Conservation (phyloP, 1,140 invertebrate species). For the Phenacoccus solenopsis region DNA sequence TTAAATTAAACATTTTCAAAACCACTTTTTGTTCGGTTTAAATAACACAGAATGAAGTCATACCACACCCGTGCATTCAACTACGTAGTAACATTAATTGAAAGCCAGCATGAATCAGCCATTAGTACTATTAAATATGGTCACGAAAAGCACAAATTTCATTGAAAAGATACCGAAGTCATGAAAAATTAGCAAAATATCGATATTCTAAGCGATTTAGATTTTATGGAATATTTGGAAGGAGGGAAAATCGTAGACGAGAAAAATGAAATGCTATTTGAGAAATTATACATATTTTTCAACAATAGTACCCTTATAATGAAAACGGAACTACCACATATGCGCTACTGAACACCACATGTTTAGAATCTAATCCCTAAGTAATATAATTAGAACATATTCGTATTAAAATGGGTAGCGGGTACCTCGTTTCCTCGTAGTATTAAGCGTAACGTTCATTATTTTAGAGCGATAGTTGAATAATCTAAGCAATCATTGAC, state of each 20-base stretch:
- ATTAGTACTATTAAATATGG: not conserved
- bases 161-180: too few species aligned
- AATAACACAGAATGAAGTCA: not conserved
- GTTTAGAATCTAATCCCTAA: not conserved
- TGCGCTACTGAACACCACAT: not conserved
- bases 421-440: not conserved
- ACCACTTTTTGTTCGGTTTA: not conserved
- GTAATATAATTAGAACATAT: not conserved
- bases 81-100: not conserved
- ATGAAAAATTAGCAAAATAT: too few species aligned
- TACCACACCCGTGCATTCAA: not conserved
- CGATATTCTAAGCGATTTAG: too few species aligned
- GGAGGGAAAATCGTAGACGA: too few species aligned
- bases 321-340: too few species aligned
- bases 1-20: not conserved
- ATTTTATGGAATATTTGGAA: too few species aligned
- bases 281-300: too few species aligned
- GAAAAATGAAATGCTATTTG: too few species aligned
- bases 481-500: not conserved
- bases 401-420: not conserved
- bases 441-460: not conserved
- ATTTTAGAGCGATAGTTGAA: not conserved
- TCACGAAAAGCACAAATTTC: too few species aligned
- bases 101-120: constrained; percentile 1
- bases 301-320: too few species aligned